Evolutionary conservation across 2,113 vertebrate genomes (phyloP).

Genomic region (Patagioenas fasciata): DNA sequence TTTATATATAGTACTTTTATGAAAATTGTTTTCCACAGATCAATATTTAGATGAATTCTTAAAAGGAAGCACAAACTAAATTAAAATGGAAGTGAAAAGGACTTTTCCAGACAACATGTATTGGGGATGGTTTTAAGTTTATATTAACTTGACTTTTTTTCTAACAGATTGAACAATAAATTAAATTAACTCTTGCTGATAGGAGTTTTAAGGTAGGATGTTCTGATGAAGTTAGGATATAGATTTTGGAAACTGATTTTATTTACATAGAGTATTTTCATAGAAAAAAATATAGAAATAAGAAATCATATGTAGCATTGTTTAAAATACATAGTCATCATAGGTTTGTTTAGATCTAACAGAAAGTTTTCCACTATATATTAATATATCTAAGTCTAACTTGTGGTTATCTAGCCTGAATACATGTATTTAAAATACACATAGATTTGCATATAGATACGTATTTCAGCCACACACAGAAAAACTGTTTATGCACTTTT

Average conservation of each 20-base stretch:
- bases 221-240: not conserved
- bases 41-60: constrained; percentile 1
- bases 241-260: not conserved
- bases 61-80: not conserved
- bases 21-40: not conserved
- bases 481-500: not conserved
- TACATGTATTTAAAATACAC: not conserved
- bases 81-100: not conserved
- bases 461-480: not conserved
- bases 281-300: not conserved
- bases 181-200: not conserved
- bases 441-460: not conserved
- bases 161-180: not conserved
- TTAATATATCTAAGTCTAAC: not conserved
- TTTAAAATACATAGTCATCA: not conserved
- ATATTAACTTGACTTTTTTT: not conserved
- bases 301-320: not conserved
- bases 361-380: not conserved
- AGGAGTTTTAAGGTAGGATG: not conserved
- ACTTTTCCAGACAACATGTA: not conserved
- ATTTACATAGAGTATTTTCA: not conserved
- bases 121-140: not conserved
- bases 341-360: not conserved
- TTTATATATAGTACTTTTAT: not conserved
- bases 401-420: not conserved